These are phyloP conservation scores for Lutjanus argentimaculatus DNA, from an alignment of 2,797 vertebrate species.

Conservation along the genomic window DNA sequence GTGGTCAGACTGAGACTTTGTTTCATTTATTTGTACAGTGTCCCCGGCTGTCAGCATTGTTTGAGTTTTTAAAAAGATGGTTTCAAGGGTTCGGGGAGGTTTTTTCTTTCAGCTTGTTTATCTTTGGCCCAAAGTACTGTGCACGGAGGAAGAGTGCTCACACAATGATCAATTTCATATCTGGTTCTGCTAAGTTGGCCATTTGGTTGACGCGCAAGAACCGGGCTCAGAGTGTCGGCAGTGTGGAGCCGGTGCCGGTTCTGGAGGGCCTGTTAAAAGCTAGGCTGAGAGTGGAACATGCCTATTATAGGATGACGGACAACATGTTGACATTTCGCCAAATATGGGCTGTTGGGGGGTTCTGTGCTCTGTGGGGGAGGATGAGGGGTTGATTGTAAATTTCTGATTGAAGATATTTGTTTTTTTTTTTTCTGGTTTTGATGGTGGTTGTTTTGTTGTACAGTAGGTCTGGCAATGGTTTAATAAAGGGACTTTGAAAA, in stretches of 20 bases:
- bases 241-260: neutral
- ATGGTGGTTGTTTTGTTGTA: too few species aligned
- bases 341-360: too few species aligned
- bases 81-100: neutral
- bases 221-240: neutral
- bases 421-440: too few species aligned
- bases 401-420: too few species aligned
- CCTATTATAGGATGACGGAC: too few species aligned
- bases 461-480: too few species aligned
- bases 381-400: too few species aligned
- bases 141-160: neutral
- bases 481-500: too few species aligned
- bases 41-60: neutral
- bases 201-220: neutral
- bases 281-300: too few species aligned
- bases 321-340: too few species aligned
- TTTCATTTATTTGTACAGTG: neutral
- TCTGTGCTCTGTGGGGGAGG: too few species aligned
- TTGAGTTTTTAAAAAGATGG: neutral
- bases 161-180: neutral
- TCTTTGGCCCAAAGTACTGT: neutral
- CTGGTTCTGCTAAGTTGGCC: neutral
- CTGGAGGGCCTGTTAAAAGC: too few species aligned
- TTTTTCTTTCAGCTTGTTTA: neutral
- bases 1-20: neutral